These are phyloP conservation scores for Sylvilagus bachmani DNA, from an alignment of 2,113 vertebrate genomes.

Conservation along the genomic window DNA sequence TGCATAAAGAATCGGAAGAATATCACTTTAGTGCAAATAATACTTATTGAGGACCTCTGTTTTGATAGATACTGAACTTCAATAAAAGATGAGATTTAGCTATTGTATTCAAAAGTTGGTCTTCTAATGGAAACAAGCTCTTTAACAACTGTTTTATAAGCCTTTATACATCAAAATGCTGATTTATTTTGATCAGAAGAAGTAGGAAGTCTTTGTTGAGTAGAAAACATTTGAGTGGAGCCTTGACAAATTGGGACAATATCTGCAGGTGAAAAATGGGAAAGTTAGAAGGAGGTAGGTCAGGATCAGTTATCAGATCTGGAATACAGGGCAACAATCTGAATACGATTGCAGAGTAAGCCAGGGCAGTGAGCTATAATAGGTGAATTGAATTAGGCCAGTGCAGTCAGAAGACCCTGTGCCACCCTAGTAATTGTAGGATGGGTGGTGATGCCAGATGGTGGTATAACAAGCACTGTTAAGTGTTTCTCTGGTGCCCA, in stretches of 20 bases:
- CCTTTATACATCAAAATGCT: neutral
- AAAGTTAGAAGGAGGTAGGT: neutral
- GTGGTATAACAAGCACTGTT: neutral
- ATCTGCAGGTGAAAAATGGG: neutral
- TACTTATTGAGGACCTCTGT: neutral
- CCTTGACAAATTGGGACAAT: neutral
- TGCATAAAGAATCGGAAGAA: neutral
- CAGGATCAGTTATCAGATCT: neutral
- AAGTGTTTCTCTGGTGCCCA: neutral
- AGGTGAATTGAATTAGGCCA: neutral
- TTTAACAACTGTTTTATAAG: neutral
- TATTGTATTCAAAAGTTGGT: conserved; percentile 8
- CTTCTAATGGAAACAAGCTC: neutral
- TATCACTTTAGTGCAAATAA: neutral
- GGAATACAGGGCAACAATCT: neutral
- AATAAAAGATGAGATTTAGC: neutral
- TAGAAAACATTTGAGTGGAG: neutral
- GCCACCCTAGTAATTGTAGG: neutral
- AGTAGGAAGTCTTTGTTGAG: neutral
- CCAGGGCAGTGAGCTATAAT: neutral
- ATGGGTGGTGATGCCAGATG: neutral
- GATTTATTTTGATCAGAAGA: neutral
- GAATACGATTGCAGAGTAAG: neutral
- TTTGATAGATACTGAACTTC: neutral
- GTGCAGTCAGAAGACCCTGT: neutral